A percentile compares a stretch with the other conserved stretches of the same genome.
phyloP scores from a whole-genome alignment of 2,888 invertebrate species.

The Barypeithes pellucidus region DNA sequence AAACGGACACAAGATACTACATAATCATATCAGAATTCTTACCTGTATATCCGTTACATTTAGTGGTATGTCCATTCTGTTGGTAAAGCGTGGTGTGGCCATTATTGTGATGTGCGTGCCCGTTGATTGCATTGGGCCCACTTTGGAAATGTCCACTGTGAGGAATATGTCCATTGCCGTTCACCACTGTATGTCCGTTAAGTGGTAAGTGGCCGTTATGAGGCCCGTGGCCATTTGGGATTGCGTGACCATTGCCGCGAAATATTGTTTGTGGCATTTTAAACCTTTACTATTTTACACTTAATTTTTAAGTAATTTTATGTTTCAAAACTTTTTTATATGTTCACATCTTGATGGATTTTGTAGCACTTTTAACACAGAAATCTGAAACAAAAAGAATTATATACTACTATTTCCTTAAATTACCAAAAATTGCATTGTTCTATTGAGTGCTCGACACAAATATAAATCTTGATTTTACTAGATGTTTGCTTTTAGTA shows the following conservation, averaged over 20 bases:
- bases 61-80: slow-evolving; percentile 58
- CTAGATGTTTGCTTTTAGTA: no score
- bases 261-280: slow-evolving; percentile 63
- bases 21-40: slow-evolving; percentile 58
- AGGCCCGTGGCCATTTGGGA: slow-evolving; percentile 54
- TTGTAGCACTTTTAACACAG: not conserved
- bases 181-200: slow-evolving; percentile 58
- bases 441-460: no score
- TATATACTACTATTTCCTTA: no score
- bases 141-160: slow-evolving; percentile 51
- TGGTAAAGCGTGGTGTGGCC: slow-evolving; percentile 30
- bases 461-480: no score
- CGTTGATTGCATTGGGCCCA: slow-evolving; percentile 45
- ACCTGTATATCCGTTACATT: slow-evolving; percentile 66
- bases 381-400: not conserved
- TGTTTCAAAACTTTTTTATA: not conserved
- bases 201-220: slow-evolving; percentile 52
- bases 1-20: no score
- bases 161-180: slow-evolving; percentile 53
- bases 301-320: not conserved
- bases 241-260: slow-evolving; percentile 50
- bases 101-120: slow-evolving; percentile 51
- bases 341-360: not conserved
- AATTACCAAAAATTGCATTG: no score
- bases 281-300: not conserved